These are phyloP conservation scores for Himalopsyche kuldschensis DNA, from an alignment of 2,888 invertebrate species.

Conservation along the genomic window DNA sequence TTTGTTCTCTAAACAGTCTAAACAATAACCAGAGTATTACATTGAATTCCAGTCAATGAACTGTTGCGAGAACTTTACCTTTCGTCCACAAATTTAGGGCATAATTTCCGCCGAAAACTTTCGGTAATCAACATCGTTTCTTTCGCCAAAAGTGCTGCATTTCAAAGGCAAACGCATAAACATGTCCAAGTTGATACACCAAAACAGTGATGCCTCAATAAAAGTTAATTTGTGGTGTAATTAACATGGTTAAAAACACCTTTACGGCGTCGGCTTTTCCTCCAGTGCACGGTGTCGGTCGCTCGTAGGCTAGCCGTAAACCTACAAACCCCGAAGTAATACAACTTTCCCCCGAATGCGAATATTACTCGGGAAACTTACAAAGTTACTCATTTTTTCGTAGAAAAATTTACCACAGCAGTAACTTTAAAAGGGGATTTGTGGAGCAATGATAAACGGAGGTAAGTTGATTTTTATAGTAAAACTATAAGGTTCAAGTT, in stretches of 20 bases:
- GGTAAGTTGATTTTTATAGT: background rate
- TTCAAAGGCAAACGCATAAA: background rate
- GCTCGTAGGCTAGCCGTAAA: background rate
- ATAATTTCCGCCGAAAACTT: too few relatives aligned
- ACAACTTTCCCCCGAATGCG: background rate
- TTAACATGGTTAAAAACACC: background rate
- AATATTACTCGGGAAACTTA: background rate
- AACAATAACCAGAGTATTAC: too few relatives aligned
- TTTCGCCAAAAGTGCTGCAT: background rate
- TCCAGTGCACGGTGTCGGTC: background rate
- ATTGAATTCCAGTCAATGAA: too few relatives aligned
- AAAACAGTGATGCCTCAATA: background rate
- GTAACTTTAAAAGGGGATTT: background rate
- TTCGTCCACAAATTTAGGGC: too few relatives aligned
- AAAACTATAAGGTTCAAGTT: too few relatives aligned
- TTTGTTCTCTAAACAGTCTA: too few relatives aligned
- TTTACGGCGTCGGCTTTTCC: background rate
- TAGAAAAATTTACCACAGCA: background rate
- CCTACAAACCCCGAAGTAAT: background rate
- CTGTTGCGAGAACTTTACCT: too few relatives aligned
- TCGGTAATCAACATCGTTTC: too few relatives aligned
- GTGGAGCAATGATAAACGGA: background rate
- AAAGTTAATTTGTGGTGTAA: background rate
- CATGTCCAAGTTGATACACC: background rate
- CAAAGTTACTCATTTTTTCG: background rate